phyloP scores from a whole-genome alignment of 2,888 invertebrate species.

The Ligdia adustata region DNA sequence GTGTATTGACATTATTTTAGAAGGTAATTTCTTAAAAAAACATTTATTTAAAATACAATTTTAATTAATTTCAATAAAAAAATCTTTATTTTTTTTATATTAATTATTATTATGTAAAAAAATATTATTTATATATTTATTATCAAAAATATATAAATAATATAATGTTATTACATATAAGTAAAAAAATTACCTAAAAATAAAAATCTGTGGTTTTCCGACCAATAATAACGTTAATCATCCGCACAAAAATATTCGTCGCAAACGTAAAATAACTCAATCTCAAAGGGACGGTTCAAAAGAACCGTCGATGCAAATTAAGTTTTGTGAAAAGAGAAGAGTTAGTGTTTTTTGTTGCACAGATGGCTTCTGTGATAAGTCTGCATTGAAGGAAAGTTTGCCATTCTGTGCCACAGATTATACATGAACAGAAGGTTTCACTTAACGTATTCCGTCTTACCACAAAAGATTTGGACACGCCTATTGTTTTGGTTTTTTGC shows the following conservation, averaged over 20 bases:
- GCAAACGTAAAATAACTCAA: conserved; percentile 36
- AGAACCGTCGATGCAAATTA: conserved; percentile 45
- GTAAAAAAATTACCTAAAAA: neutral
- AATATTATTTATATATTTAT: too few species aligned
- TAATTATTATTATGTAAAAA: too few species aligned
- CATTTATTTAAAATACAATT: too few species aligned
- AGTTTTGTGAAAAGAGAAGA: conserved; percentile 15
- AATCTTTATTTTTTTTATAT: too few species aligned
- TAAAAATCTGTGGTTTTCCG: neutral
- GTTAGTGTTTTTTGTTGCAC: conserved; percentile 21
- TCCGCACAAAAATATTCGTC: conserved; percentile 11
- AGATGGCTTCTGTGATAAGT: conserved; percentile 40
- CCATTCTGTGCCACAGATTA: neutral
- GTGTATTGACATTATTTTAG: too few species aligned
- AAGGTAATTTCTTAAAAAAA: too few species aligned
- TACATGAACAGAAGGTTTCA: neutral
- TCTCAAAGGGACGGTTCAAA: conserved; percentile 33
- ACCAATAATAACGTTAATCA: neutral
- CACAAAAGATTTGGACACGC: too few species aligned
- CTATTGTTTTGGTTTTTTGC: too few species aligned
- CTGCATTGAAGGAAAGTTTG: conserved; percentile 15
- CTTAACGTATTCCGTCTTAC: too few species aligned
- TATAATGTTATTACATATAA: too few species aligned
- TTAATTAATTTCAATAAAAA: too few species aligned
- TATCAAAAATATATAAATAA: too few species aligned